Conservation (phyloP, 2,888 invertebrate species). For the Clivina fossor region DNA sequence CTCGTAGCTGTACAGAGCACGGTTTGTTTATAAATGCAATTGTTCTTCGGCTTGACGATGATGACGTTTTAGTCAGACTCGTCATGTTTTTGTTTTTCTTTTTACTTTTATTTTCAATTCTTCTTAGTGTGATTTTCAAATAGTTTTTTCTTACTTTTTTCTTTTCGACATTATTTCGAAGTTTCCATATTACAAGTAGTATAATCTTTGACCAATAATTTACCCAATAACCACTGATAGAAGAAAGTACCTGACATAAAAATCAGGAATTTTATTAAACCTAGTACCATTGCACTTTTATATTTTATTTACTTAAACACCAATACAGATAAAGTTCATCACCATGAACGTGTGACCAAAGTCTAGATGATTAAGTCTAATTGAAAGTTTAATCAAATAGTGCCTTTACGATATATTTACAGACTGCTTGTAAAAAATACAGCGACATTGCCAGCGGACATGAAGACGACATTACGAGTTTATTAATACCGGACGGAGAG, state of each 20-base stretch:
- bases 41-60: constrained; percentile 17
- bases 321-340: constrained; percentile 23
- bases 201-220: constrained; percentile 8
- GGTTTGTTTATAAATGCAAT: constrained; percentile 31
- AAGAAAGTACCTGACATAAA: constrained; percentile 2
- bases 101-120: constrained; percentile 5
- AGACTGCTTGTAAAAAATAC: constrained; percentile 24
- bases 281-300: constrained; percentile 12
- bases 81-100: constrained; percentile 4
- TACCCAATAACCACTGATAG: constrained; percentile 22
- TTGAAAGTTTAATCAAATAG: constrained; percentile 17
- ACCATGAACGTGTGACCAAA: constrained; percentile 28
- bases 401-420: constrained; percentile 10
- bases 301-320: no score
- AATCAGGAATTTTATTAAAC: constrained; percentile 9
- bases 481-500: constrained; percentile 13
- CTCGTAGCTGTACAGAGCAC: constrained; percentile 21
- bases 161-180: constrained; percentile 14
- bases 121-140: not conserved
- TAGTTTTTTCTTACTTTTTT: not conserved
- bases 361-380: constrained; percentile 28
- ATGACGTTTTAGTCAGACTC: constrained; percentile 34
- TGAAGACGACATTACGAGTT: constrained; percentile 18
- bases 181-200: constrained; percentile 8
- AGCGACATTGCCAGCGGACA: constrained; percentile 18